phyloP scores from a whole-genome alignment of 2,113 vertebrate genomes.

The Paramormyrops kingsleyae region DNA sequence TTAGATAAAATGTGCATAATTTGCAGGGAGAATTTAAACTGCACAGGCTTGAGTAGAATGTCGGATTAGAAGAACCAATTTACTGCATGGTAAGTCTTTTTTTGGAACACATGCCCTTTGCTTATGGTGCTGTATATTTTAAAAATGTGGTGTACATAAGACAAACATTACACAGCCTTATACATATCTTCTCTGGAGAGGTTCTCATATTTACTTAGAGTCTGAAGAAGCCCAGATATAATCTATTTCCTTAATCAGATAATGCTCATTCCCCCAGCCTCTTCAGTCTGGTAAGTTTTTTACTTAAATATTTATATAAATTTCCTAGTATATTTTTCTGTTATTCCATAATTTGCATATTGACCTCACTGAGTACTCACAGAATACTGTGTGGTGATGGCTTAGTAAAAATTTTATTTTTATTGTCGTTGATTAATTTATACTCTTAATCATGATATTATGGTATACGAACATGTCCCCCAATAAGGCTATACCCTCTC shows the following conservation, averaged over 20 bases:
- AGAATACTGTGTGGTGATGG: not conserved
- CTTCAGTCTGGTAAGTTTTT: not conserved
- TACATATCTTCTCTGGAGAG: not conserved
- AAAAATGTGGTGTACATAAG: not conserved
- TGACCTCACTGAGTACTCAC: not conserved
- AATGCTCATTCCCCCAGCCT: not conserved
- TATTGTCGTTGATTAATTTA: not conserved
- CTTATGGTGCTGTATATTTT: not conserved
- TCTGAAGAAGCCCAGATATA: not conserved
- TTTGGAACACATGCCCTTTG: not conserved
- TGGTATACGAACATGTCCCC: not conserved
- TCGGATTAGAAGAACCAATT: not conserved
- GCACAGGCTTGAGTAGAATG: not conserved
- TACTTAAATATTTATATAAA: not conserved
- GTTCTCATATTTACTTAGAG: not conserved
- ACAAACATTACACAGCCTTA: not conserved
- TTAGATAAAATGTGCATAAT: not conserved
- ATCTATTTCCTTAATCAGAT: not conserved
- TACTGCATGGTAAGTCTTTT: not conserved
- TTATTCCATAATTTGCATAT: not conserved
- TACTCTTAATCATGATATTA: not conserved
- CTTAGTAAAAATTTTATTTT: not conserved
- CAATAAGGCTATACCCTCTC: not conserved
- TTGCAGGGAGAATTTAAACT: not conserved
- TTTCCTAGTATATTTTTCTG: not conserved